Percentiles rank a stretch among this genome's conserved stretches.
Conservation (phyloP, 2,797 vertebrate species). For the Amblyraja radiata region DNA sequence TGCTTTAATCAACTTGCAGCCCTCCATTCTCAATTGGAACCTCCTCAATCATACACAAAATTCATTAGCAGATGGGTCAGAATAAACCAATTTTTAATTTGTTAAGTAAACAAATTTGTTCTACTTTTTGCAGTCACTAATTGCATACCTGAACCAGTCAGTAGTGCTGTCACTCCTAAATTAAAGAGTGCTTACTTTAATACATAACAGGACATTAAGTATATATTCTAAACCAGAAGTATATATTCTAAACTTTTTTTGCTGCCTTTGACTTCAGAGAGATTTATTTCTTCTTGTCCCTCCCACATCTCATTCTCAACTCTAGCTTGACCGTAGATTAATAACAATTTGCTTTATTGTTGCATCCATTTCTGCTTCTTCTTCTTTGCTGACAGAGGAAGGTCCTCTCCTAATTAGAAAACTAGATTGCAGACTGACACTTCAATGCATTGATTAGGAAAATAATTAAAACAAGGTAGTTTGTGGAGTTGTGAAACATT, state of each 20-base stretch:
- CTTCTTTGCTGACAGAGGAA: no score
- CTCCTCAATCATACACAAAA: conserved; percentile 7
- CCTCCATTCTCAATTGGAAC: neutral
- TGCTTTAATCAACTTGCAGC: conserved; percentile 22
- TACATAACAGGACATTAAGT: neutral
- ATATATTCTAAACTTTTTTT: no score
- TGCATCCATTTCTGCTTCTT: no score
- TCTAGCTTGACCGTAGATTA: no score
- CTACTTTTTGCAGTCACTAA: neutral
- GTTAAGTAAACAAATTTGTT: neutral
- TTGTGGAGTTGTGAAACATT: neutral
- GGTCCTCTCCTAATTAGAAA: no score
- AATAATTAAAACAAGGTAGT: neutral
- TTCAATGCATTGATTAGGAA: neutral
- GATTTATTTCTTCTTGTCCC: no score
- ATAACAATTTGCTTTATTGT: no score
- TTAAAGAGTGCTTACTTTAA: neutral
- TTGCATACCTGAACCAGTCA: neutral
- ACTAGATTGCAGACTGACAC: neutral
- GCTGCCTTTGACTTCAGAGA: no score
- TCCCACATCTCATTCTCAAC: no score
- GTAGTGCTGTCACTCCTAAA: neutral
- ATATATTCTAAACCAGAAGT: no score
- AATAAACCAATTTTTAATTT: conserved; percentile 24
- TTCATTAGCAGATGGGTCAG: conserved; percentile 3